Conservation (phyloP, 2,797 vertebrate genomes). For the Erpetoichthys calabaricus region DNA sequence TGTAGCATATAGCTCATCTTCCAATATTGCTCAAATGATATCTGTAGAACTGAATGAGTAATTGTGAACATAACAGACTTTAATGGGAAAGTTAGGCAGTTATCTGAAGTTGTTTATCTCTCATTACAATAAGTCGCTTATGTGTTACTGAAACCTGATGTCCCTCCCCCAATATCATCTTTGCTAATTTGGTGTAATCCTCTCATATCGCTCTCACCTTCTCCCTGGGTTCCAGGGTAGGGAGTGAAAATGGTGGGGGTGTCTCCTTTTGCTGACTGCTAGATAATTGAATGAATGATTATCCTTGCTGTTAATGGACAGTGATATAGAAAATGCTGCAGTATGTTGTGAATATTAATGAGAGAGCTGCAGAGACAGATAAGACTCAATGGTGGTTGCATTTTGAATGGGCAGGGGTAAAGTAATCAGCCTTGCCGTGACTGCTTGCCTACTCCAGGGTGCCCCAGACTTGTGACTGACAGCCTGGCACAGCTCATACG, state of each 20-base stretch:
- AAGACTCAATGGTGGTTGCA: conserved; percentile 59
- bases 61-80: background rate
- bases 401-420: conserved; percentile 56
- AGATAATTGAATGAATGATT: conserved; percentile 98
- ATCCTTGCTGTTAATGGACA: conserved; percentile 94
- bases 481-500: too few species aligned
- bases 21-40: too few species aligned
- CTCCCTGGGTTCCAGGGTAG: conserved; percentile 58
- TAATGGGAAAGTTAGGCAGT: background rate
- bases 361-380: conserved; percentile 80
- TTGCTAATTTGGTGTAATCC: conserved; percentile 70
- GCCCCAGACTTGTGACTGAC: too few species aligned
- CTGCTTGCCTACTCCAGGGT: conserved; percentile 8
- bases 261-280: conserved; percentile 78
- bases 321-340: conserved; percentile 83
- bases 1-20: too few species aligned
- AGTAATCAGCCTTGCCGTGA: conserved; percentile 44
- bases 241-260: conserved; percentile 38
- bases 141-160: background rate
- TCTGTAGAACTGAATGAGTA: too few species aligned
- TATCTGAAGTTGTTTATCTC: background rate
- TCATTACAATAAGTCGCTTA: background rate
- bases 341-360: conserved; percentile 97
- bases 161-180: conserved; percentile 35
- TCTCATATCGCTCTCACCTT: conserved; percentile 69